Evolutionary conservation across 2,113 vertebrate species (phyloP), one percentile per base, ranked within the genome.

Genomic region (Poeciliopsis prolifica): DNA sequence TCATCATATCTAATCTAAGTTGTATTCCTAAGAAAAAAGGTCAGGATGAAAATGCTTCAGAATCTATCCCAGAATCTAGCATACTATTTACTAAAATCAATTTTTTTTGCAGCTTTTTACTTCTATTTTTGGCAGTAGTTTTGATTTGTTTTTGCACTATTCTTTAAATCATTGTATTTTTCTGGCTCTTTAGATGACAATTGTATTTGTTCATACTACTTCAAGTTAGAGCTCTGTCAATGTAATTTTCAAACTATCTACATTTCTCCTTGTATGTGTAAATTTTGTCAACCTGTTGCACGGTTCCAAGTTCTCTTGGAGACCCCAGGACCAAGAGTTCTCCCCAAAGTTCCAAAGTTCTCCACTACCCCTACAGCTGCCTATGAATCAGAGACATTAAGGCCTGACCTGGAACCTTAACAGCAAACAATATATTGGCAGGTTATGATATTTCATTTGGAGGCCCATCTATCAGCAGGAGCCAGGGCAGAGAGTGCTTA

Each of bases 371-470:
- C 48, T 54, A 8, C 8, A 58, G 19, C 19, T 58, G 51, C 22
- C 5, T 24, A 6, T 58, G 73, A 28, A 70, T 76, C 75, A 81
- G 75, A 69, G 73, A 74, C 69, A 82, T 15, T 65, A 61, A 76
- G 51, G 26, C 58, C 75, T 84, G 81, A 86, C 78, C 83, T 70
- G 77, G 19, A 69, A 79, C 42, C 75, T 58, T 33, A 84, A 71
- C 63, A 61, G 29, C 58, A 54, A 75, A 58, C 65, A 17, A 68
- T 37, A 63, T 90, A 92, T 92, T 90, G 88, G 79, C 75, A 80
- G 85, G 69, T 86, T 92, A 81, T 72, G 79, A 77, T 91, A 89
- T 93, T 93, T 91, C 78, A 86, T 92, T 91, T 92, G 77, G 84
- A 86, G 81, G 75, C 87, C 79, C 71, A 60, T 93, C 91, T 92